Percentiles rank a stretch among this genome's conserved stretches.
Evolutionary conservation across 2,888 invertebrate genomes (phyloP).

Genomic region (Penaeus monodon): DNA sequence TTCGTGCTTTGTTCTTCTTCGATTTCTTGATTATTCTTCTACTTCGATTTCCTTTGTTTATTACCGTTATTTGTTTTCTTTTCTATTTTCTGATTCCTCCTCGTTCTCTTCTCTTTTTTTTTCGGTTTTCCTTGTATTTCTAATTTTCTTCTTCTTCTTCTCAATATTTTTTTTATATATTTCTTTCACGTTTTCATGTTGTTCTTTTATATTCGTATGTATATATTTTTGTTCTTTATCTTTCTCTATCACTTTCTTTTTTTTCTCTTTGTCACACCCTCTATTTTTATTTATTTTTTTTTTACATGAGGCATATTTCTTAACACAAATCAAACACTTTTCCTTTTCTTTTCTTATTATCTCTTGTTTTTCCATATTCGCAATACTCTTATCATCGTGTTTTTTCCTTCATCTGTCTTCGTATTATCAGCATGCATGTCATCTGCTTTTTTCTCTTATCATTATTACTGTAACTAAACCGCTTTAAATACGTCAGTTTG

Average conservation of each 20-base stretch:
- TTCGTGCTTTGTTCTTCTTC: background rate
- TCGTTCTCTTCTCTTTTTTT: background rate
- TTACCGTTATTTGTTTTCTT: too few relatives aligned
- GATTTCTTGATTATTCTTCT: background rate
- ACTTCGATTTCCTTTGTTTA: background rate
- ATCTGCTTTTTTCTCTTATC: background rate
- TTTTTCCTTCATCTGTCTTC: background rate
- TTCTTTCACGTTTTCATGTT: background rate
- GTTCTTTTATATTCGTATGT: background rate
- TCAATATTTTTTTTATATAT: background rate
- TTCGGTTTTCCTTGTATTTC: background rate
- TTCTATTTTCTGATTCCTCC: too few relatives aligned
- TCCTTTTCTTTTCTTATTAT: too few relatives aligned
- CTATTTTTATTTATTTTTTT: background rate
- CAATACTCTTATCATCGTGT: background rate
- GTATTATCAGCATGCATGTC: background rate
- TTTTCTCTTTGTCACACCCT: background rate
- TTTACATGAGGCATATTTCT: too few relatives aligned
- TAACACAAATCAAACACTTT: background rate
- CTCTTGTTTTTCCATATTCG: background rate
- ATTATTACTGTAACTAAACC: background rate
- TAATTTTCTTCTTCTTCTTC: background rate
- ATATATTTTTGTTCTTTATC: background rate
- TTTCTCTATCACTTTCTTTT: background rate
- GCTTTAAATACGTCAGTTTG: background rate